A percentile compares a stretch with the other conserved stretches of the same genome.
Conservation (phyloP, 92 coral and sea anemone genomes). For the Porites evermanni region DNA sequence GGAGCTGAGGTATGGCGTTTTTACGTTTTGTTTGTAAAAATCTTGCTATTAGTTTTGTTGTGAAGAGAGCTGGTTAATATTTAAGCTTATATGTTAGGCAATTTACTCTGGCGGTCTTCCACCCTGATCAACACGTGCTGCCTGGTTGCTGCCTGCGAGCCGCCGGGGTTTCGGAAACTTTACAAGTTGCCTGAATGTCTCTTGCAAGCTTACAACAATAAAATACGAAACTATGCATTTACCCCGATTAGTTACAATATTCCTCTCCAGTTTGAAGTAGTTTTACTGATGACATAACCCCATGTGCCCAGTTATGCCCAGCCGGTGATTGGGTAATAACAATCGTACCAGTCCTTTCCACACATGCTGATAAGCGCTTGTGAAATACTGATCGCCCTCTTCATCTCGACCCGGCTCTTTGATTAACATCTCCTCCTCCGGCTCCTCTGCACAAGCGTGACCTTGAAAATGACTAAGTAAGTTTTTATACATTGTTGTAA, state of each 20-base stretch:
- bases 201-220: neutral
- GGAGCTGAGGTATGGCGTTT: conserved; percentile 49
- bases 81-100: neutral
- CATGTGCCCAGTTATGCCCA: conserved; percentile 24
- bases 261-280: neutral
- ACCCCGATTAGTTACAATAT: too few species aligned
- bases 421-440: neutral
- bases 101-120: neutral
- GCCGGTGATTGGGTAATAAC: conserved; percentile 30
- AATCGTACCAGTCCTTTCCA: conserved; percentile 38
- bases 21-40: neutral
- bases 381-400: neutral
- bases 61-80: too few species aligned
- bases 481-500: neutral
- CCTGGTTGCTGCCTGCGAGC: too few species aligned
- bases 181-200: neutral
- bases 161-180: too few species aligned
- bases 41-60: neutral
- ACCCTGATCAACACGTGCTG: neutral
- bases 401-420: neutral
- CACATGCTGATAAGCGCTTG: neutral
- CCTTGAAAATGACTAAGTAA: conserved; percentile 33
- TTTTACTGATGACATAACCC: conserved; percentile 36
- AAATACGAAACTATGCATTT: neutral
- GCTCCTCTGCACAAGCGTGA: neutral